phyloP scores from a whole-genome alignment of 2,888 invertebrate genomes.

The Amorpha juglandis region DNA sequence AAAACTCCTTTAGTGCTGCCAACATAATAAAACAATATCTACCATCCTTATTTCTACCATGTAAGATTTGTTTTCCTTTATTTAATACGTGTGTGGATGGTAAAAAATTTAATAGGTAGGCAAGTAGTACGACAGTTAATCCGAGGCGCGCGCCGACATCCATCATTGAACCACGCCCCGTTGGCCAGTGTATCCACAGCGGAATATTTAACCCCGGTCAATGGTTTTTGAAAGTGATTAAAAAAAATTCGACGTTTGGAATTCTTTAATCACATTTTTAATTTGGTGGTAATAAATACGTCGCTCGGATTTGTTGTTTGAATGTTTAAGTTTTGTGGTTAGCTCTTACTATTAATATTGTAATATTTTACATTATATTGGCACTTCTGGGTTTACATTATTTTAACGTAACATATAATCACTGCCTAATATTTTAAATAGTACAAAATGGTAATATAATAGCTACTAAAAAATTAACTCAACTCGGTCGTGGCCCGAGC shows the following conservation, averaged over 20 bases:
- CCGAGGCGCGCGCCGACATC: constrained; percentile 60
- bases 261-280: constrained; percentile 29
- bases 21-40: background rate
- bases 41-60: constrained; percentile 14
- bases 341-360: background rate
- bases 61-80: constrained; percentile 10
- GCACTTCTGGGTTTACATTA: too few relatives aligned
- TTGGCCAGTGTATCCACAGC: constrained; percentile 43
- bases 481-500: too few relatives aligned
- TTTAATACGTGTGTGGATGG: background rate
- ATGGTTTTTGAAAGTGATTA: constrained; percentile 52
- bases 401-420: too few relatives aligned
- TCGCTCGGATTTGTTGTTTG: constrained; percentile 16
- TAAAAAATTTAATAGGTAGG: constrained; percentile 16
- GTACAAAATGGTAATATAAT: too few relatives aligned
- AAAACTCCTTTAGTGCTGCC: constrained; percentile 21
- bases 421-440: too few relatives aligned
- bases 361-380: too few relatives aligned
- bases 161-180: constrained; percentile 75
- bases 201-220: constrained; percentile 49
- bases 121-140: constrained; percentile 54
- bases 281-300: constrained; percentile 27
- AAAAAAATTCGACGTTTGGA: constrained; percentile 55
- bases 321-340: constrained; percentile 2
- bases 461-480: too few relatives aligned